Base-by-base conservation (phyloP, 2,797 vertebrate species). In the Falco novaeseelandiae region DNA sequence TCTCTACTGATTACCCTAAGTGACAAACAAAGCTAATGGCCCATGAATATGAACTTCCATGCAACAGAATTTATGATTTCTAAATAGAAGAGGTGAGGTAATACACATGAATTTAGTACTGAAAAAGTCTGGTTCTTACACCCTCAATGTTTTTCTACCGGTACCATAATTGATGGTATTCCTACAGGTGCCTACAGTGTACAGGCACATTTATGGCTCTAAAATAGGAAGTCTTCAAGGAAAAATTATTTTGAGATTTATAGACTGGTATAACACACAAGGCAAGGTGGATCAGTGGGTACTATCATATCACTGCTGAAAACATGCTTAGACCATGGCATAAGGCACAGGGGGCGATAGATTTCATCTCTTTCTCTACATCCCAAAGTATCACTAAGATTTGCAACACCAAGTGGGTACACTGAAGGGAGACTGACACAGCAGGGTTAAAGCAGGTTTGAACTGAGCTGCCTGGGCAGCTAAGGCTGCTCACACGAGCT, bases 171-270 rank as follows among this genome's bases (percentile, higher is more conserved):
- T 84, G 65, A 51, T 29, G 77, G 22, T 48, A 51, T 96, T 73
- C 49, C 38, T 86, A 79, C 26, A 88, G 44, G 25, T 72, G 10
- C 55, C 55, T 16, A 5, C 70, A 78, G 36, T 21, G 12, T 83
- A 72, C 52, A 84, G 55, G 51, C 40, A 88, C 25, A 58, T 72
- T 93, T 95, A 67, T 32, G 12, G 22, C 61, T 92, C 29, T 38
- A 85, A 95, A 96, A 51, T 11, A 83, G 67, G 51, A 93, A 90
- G 51, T 18, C 38, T 52, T 83, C 58, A 96, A 89, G 30, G 38
- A 78, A 46, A 96, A 96, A 85, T n/a, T 78, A 78, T 48, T 52
- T 92, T 76, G 61, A 88, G 49, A 70, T 93, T 90, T 97, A 90
- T 87, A 71, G 83, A 82, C 18, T 59, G 16, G 22, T 66, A 54